These are phyloP conservation scores for Macrobrachium rosenbergii DNA, from an alignment of 1,140 invertebrate species.

Conservation along the genomic window DNA sequence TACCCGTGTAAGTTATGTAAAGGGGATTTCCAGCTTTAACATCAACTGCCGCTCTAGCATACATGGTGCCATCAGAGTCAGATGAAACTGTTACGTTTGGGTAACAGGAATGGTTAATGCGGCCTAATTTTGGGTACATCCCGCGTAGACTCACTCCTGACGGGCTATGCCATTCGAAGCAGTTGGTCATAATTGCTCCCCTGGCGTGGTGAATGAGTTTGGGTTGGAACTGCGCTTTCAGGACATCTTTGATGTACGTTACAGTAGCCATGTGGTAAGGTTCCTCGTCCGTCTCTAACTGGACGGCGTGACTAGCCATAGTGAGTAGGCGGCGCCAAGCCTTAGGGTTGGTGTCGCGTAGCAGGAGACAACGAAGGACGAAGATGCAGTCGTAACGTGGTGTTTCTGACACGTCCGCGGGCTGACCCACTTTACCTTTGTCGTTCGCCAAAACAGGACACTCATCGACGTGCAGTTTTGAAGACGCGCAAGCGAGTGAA, in stretches of 20 bases:
- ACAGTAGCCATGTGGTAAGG: slow-evolving; percentile 52
- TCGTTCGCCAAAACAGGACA: slow-evolving; percentile 52
- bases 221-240: slow-evolving; percentile 30
- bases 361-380: slow-evolving; percentile 58
- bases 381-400: slow-evolving; percentile 64
- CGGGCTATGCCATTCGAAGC: slow-evolving; percentile 44
- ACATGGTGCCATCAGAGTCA: slow-evolving; percentile 77
- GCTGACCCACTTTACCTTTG: slow-evolving; percentile 36
- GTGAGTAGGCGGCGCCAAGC: slow-evolving; percentile 49
- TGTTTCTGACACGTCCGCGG: slow-evolving; percentile 24
- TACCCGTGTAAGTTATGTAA: slow-evolving; percentile 82
- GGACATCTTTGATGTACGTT: slow-evolving; percentile 54
- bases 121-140: slow-evolving; percentile 80
- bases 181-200: slow-evolving; percentile 54
- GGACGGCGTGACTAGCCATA: slow-evolving; percentile 62
- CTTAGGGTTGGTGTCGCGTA: slow-evolving; percentile 30
- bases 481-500: slow-evolving; percentile 39
- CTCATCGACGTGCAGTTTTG: slow-evolving; percentile 39
- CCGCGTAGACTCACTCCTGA: slow-evolving; percentile 72
- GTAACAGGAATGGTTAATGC: slow-evolving; percentile 83
- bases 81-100: slow-evolving; percentile 87
- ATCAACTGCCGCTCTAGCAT: slow-evolving; percentile 77
- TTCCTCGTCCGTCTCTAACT: slow-evolving; percentile 59
- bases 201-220: slow-evolving; percentile 45
- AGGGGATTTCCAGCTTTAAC: slow-evolving; percentile 76